Base-by-base conservation (phyloP, 2,888 invertebrate genomes). In the Drosophila dives region DNA sequence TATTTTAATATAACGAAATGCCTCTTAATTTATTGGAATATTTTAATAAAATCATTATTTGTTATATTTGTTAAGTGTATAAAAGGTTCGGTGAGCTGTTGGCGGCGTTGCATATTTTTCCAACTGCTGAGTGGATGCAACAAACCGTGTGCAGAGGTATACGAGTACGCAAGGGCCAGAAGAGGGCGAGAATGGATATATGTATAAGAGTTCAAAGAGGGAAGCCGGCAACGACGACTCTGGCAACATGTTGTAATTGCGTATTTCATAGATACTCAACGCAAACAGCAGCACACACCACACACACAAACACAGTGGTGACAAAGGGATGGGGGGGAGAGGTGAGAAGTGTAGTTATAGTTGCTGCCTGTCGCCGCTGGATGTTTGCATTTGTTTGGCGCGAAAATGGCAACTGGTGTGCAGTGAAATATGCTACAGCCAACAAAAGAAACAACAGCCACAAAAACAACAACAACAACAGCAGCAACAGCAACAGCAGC, bases 161-260 rank as follows among this genome's bases (percentile, higher is more conserved):
- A 12, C 55, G 23, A 51, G 54, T 45, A 32, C 8, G 34, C 29
- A 29, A 59, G 45, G 20, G 58, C 32, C 42, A 62, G 23, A 11
- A 20, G 36, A 34, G 20, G 45, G 4, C 20, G 51, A 45, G 60
- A n/a, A 53, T 58, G 66, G 63, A 67, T 58, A 77, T 77, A 55
- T 55, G 26, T 26, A 26, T 40, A 40, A 81, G 77, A 84, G 77
- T 87, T 86, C 80, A 84, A 81, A 86, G 80, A 86, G 83, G 63
- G 75, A 64, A 66, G 26, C 72, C 72, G 51, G 66, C 78, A 50
- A 61, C 72, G 71, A 61, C 64, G 78, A 83, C 72, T 76, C 78
- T 75, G 75, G 85, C 85, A 87, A 86, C 85, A 88, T 86, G 85
- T 84, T 86, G 86, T 86, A 87, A 88, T 86, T 88, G 86, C 86